Conservation (phyloP, 1,140 invertebrate genomes). For the Ridgeia piscesae region DNA sequence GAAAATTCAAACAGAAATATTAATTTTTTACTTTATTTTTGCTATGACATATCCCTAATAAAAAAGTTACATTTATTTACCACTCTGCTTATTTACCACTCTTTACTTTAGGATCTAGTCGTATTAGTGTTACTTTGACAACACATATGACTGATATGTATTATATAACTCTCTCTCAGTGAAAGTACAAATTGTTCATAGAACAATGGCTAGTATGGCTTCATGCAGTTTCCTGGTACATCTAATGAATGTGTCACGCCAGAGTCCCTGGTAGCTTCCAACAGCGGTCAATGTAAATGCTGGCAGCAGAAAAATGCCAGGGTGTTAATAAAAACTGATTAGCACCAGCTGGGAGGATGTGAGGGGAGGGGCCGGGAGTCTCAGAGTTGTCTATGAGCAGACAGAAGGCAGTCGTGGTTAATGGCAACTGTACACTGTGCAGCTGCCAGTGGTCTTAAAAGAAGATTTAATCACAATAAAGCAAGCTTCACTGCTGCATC, state of each 20-base stretch:
- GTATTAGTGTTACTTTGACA: no score
- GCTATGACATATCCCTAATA: no score
- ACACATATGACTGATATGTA: no score
- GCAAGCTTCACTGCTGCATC: background rate
- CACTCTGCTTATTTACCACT: no score
- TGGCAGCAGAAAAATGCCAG: background rate
- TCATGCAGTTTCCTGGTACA: background rate
- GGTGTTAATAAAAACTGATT: background rate
- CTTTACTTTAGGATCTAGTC: no score
- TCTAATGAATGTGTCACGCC: background rate
- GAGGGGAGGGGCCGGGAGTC: background rate
- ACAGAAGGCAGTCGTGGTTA: background rate
- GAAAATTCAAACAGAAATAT: no score
- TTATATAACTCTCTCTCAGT: no score
- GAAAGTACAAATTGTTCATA: no score
- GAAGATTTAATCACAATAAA: slow-evolving; percentile 6
- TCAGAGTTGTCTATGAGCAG: background rate
- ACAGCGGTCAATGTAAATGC: background rate
- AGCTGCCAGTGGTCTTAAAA: background rate
- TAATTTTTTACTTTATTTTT: no score
- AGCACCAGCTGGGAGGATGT: background rate
- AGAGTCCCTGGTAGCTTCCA: background rate
- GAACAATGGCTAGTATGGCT: no score
- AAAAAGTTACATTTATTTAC: no score
- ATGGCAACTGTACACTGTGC: background rate